Evolutionary conservation across 2,797 vertebrate genomes (phyloP).

Genomic region (Dromococcyx pavoninus): DNA sequence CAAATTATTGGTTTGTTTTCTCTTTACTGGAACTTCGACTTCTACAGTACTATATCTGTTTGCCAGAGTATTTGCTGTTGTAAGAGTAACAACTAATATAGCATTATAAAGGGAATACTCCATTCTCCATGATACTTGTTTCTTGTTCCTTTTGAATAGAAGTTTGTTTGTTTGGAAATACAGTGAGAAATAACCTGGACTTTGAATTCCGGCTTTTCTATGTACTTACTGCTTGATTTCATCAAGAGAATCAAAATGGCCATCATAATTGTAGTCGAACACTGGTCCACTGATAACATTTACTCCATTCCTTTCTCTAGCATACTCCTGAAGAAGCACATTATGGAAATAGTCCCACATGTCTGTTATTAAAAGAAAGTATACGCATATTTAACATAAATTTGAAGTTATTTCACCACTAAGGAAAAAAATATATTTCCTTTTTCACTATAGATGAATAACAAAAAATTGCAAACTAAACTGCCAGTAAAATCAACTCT

Average conservation of each 20-base stretch:
- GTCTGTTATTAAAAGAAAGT: conserved; percentile 73
- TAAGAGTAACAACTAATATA: not conserved
- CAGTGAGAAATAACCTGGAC: not conserved
- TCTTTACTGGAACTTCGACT: not conserved
- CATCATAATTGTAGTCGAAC: conserved; percentile 90
- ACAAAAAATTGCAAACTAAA: not conserved
- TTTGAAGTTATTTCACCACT: not conserved
- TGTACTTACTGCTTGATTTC: conserved; percentile 78
- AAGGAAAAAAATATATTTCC: not conserved
- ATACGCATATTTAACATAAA: not conserved
- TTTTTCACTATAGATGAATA: not conserved
- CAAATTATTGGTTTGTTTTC: not conserved
- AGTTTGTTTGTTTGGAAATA: not conserved
- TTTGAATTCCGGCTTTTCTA: not conserved
- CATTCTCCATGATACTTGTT: not conserved
- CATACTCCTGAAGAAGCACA: conserved; percentile 80
- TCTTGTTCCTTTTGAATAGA: not conserved
- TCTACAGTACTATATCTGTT: not conserved
- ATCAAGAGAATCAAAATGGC: conserved; percentile 80
- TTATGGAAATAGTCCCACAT: conserved; percentile 88
- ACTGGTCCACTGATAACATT: conserved; percentile 92
- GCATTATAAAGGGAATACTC: not conserved
- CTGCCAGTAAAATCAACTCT: not conserved
- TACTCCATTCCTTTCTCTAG: conserved; percentile 83
- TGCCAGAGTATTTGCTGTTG: not conserved